Conservation (phyloP, 2,113 vertebrate genomes). For the Pomatostomus ruficeps region DNA sequence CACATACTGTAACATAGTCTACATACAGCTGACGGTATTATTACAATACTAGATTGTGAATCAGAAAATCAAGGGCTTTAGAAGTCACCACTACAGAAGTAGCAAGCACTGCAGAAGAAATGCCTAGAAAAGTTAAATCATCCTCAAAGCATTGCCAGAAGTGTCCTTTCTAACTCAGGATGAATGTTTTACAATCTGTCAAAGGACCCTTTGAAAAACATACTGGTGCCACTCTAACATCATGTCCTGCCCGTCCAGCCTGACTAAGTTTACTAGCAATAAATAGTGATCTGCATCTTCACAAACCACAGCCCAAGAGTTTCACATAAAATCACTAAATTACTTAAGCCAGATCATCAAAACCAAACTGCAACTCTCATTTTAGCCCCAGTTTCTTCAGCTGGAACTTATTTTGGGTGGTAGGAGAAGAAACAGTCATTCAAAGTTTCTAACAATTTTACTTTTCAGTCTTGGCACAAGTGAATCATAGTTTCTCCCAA, state of each 20-base stretch:
- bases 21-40: neutral
- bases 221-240: neutral
- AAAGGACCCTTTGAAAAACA: neutral
- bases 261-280: neutral
- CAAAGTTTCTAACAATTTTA: neutral
- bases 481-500: neutral
- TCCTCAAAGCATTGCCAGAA: neutral
- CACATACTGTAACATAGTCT: neutral
- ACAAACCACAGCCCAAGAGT: neutral
- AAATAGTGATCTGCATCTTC: neutral
- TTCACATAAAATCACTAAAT: neutral
- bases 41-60: neutral
- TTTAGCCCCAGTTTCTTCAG: neutral
- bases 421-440: neutral
- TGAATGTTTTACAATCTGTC: neutral
- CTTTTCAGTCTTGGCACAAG: neutral
- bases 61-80: neutral
- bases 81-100: neutral
- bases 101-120: neutral
- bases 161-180: neutral
- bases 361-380: neutral
- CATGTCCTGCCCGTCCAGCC: neutral
- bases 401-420: neutral
- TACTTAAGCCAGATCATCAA: neutral
- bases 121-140: neutral